Evolutionary conservation across 64 coral and sea anemone genomes (phyloP), one percentile per base, ranked within the genome.

Genomic region (Trachythela sp.): DNA sequence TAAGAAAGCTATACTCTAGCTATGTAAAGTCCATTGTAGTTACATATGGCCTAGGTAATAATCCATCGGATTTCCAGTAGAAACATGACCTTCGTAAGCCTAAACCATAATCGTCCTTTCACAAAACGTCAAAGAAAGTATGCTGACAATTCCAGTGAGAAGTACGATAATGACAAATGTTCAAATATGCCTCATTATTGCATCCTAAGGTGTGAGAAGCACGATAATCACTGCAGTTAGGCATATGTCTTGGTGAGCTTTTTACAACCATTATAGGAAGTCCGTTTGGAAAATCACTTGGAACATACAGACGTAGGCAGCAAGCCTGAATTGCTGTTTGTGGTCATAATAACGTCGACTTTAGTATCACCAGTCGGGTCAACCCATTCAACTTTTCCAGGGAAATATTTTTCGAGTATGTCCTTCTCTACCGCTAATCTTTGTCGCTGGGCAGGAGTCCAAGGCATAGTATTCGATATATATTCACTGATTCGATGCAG

Each of bases 81-180:
- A 40, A 2, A 92, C 83, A 60, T 89, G 80, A 0, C 35, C 92
- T 60, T 97, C 95, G 58, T 97, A 97, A 4, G 92, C 94, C 36
- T 97, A 17, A 97, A 75, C 95, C 95, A 96, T 32, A 93, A 91
- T 35, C 84, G 15, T 54, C 89, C 89, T 91, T 96, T 96, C 91
- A 96, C 91, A 13, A 93, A 9, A 96, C 86, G 22, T 96, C 92
- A 49, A 93, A 96, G 8, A 93, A 35, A 2, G 94, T 96, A 89
- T 93, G 88, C 48, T 96, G 49, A 38, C 70, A 38, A 2, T 89
- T 93, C 87, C 94, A 96, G 9, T 68, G 43, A 14, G 24, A 18
- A 0, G 54, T 43, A 15, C 38, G 84, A 60, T 87, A 94, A 36
- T 97, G 94, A 84, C 92, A 97, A 39, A 97, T 94, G 52, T 88